Conservation (phyloP, 1,140 invertebrate genomes). For the Drosophila biarmipes region DNA sequence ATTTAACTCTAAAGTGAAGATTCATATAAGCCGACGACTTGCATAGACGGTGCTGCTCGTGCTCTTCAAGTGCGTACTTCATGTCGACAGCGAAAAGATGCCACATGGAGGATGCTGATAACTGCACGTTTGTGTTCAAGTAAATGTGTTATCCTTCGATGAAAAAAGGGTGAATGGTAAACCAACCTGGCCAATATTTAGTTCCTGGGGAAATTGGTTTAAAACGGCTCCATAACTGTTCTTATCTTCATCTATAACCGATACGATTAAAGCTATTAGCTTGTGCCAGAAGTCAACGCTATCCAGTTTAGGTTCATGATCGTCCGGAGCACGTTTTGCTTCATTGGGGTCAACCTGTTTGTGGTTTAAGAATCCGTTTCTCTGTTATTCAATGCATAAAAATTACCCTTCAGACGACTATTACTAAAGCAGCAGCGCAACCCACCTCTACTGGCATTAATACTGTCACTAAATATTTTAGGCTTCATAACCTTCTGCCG, state of each 20-base stretch:
- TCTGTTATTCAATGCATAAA: too few species aligned
- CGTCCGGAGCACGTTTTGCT: slow-evolving; percentile 93
- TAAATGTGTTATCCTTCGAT: not conserved
- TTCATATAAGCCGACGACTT: slow-evolving; percentile 99
- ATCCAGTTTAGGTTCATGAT: slow-evolving; percentile 94
- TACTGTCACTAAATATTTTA: too few species aligned
- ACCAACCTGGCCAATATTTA: slow-evolving; percentile 94
- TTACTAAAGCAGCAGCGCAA: too few species aligned
- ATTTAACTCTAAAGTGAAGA: slow-evolving; percentile 98
- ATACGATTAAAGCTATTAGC: slow-evolving; percentile 98
- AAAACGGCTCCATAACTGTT: slow-evolving; percentile 99
- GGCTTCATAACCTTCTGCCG: too few species aligned
- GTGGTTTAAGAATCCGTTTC: not conserved
- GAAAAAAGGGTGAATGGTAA: not conserved
- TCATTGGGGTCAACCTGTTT: slow-evolving; percentile 93
- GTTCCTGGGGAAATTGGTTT: slow-evolving; percentile 97
- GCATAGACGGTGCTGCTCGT: slow-evolving; percentile 97
- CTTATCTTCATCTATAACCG: slow-evolving; percentile 99
- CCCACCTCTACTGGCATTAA: too few species aligned
- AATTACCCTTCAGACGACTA: too few species aligned
- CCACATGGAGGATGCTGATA: slow-evolving; percentile 99
- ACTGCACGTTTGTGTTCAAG: slow-evolving; percentile 85
- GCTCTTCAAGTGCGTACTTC: slow-evolving; percentile 99
- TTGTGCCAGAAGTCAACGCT: slow-evolving; percentile 99
- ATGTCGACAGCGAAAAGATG: slow-evolving; percentile 98